Evolutionary conservation across 2,113 vertebrate species (phyloP), one percentile per base, ranked within the genome.

Genomic region (Synchiropus splendidus): DNA sequence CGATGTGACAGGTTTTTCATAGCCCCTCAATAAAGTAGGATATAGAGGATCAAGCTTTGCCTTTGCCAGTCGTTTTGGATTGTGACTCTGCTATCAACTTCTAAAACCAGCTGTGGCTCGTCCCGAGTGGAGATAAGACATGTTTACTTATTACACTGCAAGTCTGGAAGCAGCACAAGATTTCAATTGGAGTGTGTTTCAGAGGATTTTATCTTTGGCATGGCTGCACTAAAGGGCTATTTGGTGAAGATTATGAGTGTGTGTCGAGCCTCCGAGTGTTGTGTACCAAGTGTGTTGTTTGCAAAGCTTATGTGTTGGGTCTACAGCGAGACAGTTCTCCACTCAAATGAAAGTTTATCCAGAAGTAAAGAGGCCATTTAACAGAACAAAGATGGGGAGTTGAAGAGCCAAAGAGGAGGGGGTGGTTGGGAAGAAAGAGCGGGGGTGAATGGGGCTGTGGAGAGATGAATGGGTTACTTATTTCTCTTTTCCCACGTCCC

Each of bases 401-500:
- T 64, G 72, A 75, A 72, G 64, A 66, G 49, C 50, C 48, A 50
- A 65, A 61, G 61, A 58, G 51, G 61, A 65, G 55, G 60, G 53
- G 40, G 38, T 49, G 46, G 53, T 5, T 27, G 43, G 59, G 35
- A 36, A 63, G 64, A 77, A 60, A 62, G 67, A 60, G 64, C 46
- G 53, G 50, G 44, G 60, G 61, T 71, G 78, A 78, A 72, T 70
- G 59, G 73, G 45, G 45, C 54, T 42, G 66, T 73, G 63, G 76
- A 76, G 72, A 76, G 75, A 79, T 85, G 78, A 84, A 87, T 84
- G 76, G 74, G 72, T 75, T 27, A 27, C 75, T 79, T 80, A 82
- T 80, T 83, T 75, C 77, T 77, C 77, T 72, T 81, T 85, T 85
- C 79, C 80, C 84, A 86, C 84, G 70, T 84, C 79, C 70, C 58